A percentile compares a stretch with the other conserved stretches of the same genome.
Conservation (phyloP, 2,113 vertebrate genomes). For the Alosa alosa region DNA sequence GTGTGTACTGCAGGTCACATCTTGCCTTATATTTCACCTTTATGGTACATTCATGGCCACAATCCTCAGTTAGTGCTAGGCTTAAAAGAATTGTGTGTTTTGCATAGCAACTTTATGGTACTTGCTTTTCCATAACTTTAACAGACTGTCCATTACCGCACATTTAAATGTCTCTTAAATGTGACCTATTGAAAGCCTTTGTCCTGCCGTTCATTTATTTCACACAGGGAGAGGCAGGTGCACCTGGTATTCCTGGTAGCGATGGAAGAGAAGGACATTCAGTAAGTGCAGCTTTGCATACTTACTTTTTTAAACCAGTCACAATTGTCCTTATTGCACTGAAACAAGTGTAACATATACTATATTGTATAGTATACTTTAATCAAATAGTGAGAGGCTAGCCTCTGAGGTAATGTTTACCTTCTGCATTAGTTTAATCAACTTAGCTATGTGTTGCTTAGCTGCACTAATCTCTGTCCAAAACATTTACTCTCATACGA, state of each 20-base stretch:
- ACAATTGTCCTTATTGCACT: neutral
- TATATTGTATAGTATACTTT: neutral
- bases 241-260: slow-evolving; percentile 64
- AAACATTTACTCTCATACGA: neutral
- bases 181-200: neutral
- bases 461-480: slow-evolving; percentile 8
- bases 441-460: neutral
- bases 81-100: no score
- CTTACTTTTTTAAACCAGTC: neutral
- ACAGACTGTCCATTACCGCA: neutral
- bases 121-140: neutral
- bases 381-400: neutral
- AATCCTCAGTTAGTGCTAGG: neutral
- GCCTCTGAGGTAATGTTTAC: neutral
- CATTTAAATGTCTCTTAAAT: neutral
- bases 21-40: neutral
- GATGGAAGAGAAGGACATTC: slow-evolving; percentile 72
- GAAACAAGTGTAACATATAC: neutral
- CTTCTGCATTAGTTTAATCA: neutral
- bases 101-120: neutral
- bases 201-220: neutral
- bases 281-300: slow-evolving; percentile 59
- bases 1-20: neutral
- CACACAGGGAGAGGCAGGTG: slow-evolving; percentile 68
- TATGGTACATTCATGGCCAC: neutral